Evolutionary conservation across 2,113 vertebrate species (phyloP).

Genomic region (Girardinichthys multiradiatus): DNA sequence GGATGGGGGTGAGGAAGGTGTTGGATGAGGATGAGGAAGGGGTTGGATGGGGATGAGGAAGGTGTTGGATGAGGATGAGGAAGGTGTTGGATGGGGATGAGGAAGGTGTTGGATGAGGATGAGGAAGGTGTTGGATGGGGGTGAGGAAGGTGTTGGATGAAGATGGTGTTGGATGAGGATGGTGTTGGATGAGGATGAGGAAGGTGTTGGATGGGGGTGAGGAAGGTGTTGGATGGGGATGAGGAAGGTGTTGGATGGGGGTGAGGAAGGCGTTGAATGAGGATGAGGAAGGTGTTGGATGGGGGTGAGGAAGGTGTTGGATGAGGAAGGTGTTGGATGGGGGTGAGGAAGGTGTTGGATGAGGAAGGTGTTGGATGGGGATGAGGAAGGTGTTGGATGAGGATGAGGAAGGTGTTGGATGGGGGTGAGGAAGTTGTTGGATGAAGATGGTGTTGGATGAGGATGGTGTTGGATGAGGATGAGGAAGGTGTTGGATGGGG

Average conservation of each 20-base stretch:
- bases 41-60: too few species aligned
- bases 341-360: too few species aligned
- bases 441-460: slow-evolving; percentile 30
- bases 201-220: too few species aligned
- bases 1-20: too few species aligned
- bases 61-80: slow-evolving; percentile 27
- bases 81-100: too few species aligned
- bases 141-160: neutral
- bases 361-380: too few species aligned
- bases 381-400: neutral
- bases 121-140: too few species aligned
- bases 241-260: too few species aligned
- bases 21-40: slow-evolving; percentile 37
- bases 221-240: slow-evolving; percentile 16
- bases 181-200: slow-evolving; percentile 27
- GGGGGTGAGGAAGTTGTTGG: slow-evolving; percentile 1
- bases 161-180: slow-evolving; percentile 15
- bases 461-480: slow-evolving; percentile 17
- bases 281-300: too few species aligned
- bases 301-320: too few species aligned
- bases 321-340: too few species aligned
- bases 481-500: too few species aligned
- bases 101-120: slow-evolving; percentile 17
- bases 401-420: slow-evolving; percentile 14
- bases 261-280: neutral